phyloP scores from a whole-genome alignment of 2,113 vertebrate genomes.

The Chloropsis cyanopogon region DNA sequence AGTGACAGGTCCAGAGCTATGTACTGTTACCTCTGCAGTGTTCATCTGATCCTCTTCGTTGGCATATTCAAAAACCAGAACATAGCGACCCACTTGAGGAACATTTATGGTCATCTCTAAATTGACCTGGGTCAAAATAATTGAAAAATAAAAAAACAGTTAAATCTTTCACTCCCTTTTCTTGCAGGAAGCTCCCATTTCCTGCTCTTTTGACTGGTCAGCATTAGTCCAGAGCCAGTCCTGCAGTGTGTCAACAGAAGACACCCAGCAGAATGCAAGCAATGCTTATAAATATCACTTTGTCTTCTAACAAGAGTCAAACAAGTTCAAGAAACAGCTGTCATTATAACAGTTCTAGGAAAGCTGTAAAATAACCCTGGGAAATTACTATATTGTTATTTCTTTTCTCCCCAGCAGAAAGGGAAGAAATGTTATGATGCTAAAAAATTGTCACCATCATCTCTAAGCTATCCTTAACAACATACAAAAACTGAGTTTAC shows the following conservation, averaged over 20 bases:
- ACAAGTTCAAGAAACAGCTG: background rate
- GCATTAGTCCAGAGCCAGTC: background rate
- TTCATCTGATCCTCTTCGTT: slow-evolving; percentile 71
- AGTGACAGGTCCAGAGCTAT: slow-evolving; percentile 48
- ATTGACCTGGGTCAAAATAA: slow-evolving; percentile 71
- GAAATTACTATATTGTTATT: background rate
- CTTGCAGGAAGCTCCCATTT: background rate
- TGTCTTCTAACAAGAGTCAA: background rate
- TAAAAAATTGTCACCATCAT: background rate
- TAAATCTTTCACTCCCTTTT: background rate
- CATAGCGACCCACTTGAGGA: slow-evolving; percentile 76
- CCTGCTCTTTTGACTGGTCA: background rate
- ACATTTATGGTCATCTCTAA: slow-evolving; percentile 78
- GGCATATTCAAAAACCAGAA: slow-evolving; percentile 85
- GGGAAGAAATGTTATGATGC: background rate
- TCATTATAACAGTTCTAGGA: background rate
- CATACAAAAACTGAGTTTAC: background rate
- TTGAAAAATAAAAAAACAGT: background rate
- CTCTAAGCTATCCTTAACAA: background rate
- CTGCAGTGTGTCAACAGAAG: background rate
- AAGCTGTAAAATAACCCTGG: background rate
- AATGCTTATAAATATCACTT: background rate
- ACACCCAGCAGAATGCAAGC: background rate
- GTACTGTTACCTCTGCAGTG: slow-evolving; percentile 71
- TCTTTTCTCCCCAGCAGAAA: background rate